These are phyloP conservation scores for Hippocampus zosterae DNA, from an alignment of 2,113 vertebrate genomes.

Conservation along the genomic window DNA sequence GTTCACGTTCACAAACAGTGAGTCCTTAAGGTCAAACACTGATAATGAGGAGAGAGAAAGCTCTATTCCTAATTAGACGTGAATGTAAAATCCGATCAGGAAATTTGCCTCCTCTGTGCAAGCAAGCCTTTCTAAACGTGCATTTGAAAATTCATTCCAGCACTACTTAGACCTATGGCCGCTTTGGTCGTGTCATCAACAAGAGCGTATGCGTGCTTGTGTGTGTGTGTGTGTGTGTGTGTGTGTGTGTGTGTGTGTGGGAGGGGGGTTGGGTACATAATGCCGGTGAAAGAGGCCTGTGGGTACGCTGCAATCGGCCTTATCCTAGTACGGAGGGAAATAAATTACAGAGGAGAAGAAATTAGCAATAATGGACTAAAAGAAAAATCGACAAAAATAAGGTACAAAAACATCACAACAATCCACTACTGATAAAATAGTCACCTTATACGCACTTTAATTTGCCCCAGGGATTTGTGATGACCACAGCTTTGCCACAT, in stretches of 20 bases:
- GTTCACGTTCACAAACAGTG: conserved; percentile 60
- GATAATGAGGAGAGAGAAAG: conserved; percentile 61
- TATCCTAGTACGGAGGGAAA: too few relatives aligned
- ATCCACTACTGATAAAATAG: too few relatives aligned
- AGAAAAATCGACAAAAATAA: too few relatives aligned
- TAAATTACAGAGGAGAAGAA: too few relatives aligned
- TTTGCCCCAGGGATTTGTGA: too few relatives aligned
- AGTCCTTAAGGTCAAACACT: conserved; percentile 69
- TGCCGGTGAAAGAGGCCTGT: too few relatives aligned
- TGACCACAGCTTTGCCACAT: too few relatives aligned
- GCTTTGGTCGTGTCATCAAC: not conserved
- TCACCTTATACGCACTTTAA: too few relatives aligned
- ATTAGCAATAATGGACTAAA: too few relatives aligned
- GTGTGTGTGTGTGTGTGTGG: not conserved
- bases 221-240: not conserved
- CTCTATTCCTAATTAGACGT: conserved; percentile 58
- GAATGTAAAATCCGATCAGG: conserved; percentile 56
- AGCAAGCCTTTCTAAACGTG: conserved; percentile 12
- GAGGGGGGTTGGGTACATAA: too few relatives aligned
- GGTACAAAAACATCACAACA: too few relatives aligned
- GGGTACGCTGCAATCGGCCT: too few relatives aligned
- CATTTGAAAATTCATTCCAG: conserved; percentile 32
- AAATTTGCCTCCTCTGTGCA: conserved; percentile 32
- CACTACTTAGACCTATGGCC: conserved; percentile 10
- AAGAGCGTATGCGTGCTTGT: not conserved